Conservation (phyloP, 1,140 invertebrate genomes). For the Ostrea edulis region DNA sequence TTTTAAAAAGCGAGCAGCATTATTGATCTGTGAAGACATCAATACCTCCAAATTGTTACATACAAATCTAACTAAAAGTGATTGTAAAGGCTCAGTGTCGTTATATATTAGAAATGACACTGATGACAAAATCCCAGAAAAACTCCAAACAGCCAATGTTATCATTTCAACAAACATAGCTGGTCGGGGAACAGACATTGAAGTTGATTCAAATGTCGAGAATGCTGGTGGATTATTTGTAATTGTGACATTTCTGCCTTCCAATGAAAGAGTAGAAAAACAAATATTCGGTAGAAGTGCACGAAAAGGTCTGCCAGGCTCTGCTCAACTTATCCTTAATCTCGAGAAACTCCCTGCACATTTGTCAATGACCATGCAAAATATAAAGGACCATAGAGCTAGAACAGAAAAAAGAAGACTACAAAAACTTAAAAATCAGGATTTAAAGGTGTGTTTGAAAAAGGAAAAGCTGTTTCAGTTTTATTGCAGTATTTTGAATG, state of each 20-base stretch:
- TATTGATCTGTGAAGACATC: background rate
- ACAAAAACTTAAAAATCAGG: background rate
- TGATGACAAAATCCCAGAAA: background rate
- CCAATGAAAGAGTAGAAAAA: conserved; percentile 29
- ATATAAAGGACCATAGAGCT: background rate
- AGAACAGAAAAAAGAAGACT: background rate
- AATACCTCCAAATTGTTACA: background rate
- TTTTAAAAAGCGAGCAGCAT: background rate
- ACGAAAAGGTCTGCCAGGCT: conserved; percentile 21
- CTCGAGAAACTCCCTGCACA: background rate
- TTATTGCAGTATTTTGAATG: background rate
- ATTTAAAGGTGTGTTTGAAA: background rate
- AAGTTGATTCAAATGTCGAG: background rate
- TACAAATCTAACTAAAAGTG: background rate
- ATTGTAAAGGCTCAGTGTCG: background rate
- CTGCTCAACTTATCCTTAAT: conserved; percentile 23
- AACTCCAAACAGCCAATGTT: background rate
- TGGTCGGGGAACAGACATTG: conserved; percentile 39
- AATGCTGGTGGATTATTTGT: conserved; percentile 41
- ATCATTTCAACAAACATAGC: conserved; percentile 41
- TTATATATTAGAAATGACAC: conserved; percentile 26
- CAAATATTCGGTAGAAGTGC: conserved; percentile 43
- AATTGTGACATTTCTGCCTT: conserved; percentile 35
- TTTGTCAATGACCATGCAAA: background rate
- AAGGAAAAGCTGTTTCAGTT: background rate